phyloP scores from a whole-genome alignment of 2,113 vertebrate genomes.

The Uria aalge region DNA sequence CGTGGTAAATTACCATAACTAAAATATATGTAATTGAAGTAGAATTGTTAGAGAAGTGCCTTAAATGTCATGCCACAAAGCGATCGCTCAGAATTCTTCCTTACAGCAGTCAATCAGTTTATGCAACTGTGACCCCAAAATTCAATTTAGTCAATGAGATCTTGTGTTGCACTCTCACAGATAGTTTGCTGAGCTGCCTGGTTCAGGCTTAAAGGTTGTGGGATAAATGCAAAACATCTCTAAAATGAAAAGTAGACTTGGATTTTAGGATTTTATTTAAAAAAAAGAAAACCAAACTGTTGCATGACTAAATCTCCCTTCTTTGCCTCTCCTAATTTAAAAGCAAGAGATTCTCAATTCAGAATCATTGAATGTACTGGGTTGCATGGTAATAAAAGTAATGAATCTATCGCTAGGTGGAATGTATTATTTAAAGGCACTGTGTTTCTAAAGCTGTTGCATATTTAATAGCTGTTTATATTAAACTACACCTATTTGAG shows the following conservation, averaged over 20 bases:
- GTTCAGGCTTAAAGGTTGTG: neutral
- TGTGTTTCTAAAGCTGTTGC: neutral
- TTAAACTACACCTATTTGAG: neutral
- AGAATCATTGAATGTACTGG: neutral
- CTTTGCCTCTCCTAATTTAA: neutral
- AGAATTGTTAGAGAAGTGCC: neutral
- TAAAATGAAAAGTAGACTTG: neutral
- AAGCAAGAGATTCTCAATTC: neutral
- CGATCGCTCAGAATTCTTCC: neutral
- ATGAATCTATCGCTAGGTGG: neutral
- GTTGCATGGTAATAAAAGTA: neutral
- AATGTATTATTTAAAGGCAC: neutral
- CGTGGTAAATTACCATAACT: neutral
- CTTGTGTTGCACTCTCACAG: neutral
- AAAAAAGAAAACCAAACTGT: neutral
- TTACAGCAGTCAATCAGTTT: neutral
- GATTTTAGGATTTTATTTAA: neutral
- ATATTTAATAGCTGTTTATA: neutral
- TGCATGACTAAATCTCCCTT: neutral
- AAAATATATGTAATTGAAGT: neutral
- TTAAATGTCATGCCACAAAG: neutral
- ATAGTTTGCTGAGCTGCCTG: neutral
- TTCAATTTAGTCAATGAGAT: neutral
- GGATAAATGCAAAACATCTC: neutral
- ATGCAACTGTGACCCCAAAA: neutral